These are phyloP conservation scores for Glossosoma conforme DNA, from an alignment of 1,140 invertebrate genomes.

Conservation along the genomic window DNA sequence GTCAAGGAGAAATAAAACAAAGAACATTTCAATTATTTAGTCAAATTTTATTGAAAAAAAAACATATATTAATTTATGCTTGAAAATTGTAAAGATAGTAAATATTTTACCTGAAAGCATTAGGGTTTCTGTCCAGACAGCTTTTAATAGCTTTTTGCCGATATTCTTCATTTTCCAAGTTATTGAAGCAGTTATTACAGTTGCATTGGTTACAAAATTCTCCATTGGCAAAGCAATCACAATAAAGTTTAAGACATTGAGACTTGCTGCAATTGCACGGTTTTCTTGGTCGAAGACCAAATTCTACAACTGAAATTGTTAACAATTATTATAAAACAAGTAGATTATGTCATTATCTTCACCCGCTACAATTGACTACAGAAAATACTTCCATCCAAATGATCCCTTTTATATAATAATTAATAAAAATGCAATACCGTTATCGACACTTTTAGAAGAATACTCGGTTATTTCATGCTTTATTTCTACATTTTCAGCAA, in stretches of 20 bases:
- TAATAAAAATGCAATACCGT: slow-evolving; percentile 7
- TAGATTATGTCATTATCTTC: slow-evolving; percentile 1
- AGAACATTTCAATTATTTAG: too few relatives aligned
- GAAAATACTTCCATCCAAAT: not conserved
- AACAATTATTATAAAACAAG: slow-evolving; percentile 1
- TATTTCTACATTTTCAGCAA: slow-evolving; percentile 19
- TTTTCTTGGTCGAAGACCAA: slow-evolving; percentile 63
- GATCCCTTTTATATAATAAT: slow-evolving; percentile 4
- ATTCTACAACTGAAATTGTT: slow-evolving; percentile 30
- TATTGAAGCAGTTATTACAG: slow-evolving; percentile 97
- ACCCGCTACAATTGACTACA: too few relatives aligned
- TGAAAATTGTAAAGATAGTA: too few relatives aligned
- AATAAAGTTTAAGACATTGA: slow-evolving; percentile 97
- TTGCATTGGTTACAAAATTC: slow-evolving; percentile 99
- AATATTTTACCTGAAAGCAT: slow-evolving; percentile 35
- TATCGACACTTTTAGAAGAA: slow-evolving; percentile 17
- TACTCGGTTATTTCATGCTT: slow-evolving; percentile 22
- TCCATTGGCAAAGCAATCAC: slow-evolving; percentile 99
- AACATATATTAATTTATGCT: too few relatives aligned
- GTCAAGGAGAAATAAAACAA: too few relatives aligned
- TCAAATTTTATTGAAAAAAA: too few relatives aligned
- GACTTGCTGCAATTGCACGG: slow-evolving; percentile 99
- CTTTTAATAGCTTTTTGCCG: slow-evolving; percentile 88
- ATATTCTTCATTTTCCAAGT: slow-evolving; percentile 93
- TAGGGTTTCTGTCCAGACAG: slow-evolving; percentile 90